Evolutionary conservation across 2,797 vertebrate species (phyloP).

Genomic region (Hybognathus amarus): DNA sequence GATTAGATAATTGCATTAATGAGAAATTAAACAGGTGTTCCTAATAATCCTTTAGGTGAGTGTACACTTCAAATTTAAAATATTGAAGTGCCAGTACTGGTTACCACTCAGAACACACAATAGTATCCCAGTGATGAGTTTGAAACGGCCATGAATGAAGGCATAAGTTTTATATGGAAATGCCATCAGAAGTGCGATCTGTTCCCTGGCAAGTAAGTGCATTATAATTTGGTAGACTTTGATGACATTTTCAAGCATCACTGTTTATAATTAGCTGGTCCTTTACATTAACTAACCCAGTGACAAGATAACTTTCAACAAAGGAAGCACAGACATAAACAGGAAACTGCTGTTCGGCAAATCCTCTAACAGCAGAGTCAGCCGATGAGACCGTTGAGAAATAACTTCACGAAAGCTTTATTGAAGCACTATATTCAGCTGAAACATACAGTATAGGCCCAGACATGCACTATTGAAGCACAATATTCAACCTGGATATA

Average conservation of each 20-base stretch:
- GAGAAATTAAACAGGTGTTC: no score
- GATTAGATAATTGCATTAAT: no score
- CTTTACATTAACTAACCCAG: slow-evolving; percentile 21
- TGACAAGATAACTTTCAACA: slow-evolving; percentile 17
- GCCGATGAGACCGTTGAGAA: slow-evolving; percentile 29
- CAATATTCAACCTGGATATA: neutral
- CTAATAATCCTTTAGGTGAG: no score
- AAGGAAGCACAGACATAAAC: slow-evolving; percentile 51
- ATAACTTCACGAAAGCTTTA: slow-evolving; percentile 29
- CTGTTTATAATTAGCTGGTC: neutral
- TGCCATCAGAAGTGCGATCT: no score
- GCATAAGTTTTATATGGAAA: neutral
- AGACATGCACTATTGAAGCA: neutral
- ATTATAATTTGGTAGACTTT: neutral
- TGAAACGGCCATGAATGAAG: neutral
- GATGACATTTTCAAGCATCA: neutral
- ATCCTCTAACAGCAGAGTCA: slow-evolving; percentile 32
- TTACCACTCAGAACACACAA: neutral
- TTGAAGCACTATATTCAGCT: neutral
- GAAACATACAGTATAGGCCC: neutral
- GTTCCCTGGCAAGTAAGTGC: neutral
- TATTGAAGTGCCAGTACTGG: neutral
- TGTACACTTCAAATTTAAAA: neutral
- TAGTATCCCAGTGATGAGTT: neutral
- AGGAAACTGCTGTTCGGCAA: slow-evolving; percentile 51